Conservation (phyloP, 2,888 invertebrate species). For the Volucella inflata region DNA sequence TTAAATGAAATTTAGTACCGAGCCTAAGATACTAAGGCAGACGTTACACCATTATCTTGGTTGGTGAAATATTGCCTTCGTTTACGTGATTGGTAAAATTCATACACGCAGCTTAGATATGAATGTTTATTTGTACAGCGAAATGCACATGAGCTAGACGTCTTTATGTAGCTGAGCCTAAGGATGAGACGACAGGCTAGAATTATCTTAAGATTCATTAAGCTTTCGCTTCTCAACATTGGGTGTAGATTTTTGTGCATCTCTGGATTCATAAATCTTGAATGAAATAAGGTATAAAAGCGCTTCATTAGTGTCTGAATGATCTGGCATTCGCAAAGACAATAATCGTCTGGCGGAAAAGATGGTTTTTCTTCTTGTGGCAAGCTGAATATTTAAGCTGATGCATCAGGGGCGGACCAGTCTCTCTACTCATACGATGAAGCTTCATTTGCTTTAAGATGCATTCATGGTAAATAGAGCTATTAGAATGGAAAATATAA, state of each 20-base stretch:
- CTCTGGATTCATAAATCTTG: too few species aligned
- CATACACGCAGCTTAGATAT: neutral
- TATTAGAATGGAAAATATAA: constrained; percentile 46
- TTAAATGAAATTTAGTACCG: constrained; percentile 43
- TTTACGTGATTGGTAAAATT: constrained; percentile 29
- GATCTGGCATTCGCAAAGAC: constrained; percentile 21
- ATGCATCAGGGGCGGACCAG: constrained; percentile 12
- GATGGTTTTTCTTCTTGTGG: constrained; percentile 23
- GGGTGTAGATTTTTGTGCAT: neutral
- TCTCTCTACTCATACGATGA: too few species aligned
- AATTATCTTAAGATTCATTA: constrained; percentile 38
- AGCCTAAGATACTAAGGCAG: constrained; percentile 22
- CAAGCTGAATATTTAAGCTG: constrained; percentile 22
- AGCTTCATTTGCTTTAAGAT: constrained; percentile 34
- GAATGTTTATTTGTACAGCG: neutral
- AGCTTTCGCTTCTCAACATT: constrained; percentile 35
- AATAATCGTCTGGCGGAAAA: constrained; percentile 18
- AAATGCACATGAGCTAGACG: neutral
- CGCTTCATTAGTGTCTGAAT: constrained; percentile 54
- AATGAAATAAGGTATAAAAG: constrained; percentile 1
- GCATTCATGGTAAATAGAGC: constrained; percentile 53
- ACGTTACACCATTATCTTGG: constrained; percentile 10
- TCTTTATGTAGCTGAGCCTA: constrained; percentile 42
- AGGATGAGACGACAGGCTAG: constrained; percentile 57
- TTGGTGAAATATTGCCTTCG: constrained; percentile 20